Conservation (phyloP, 2,888 invertebrate genomes). For the Ophion slaviceki region DNA sequence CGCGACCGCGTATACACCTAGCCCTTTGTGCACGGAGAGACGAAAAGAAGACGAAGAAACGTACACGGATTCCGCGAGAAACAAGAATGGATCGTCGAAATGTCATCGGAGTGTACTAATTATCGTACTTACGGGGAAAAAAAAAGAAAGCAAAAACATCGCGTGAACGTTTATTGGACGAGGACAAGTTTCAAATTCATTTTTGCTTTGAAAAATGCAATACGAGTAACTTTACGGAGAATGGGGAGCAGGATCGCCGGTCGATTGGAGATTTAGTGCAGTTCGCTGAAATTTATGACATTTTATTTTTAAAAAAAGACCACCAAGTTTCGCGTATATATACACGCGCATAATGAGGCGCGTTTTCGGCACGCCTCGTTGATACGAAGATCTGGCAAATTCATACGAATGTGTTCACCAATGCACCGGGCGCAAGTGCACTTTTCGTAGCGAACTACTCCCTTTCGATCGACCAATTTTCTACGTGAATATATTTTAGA, state of each 20-base stretch:
- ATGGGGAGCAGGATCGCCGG: neutral
- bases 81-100: neutral
- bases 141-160: neutral
- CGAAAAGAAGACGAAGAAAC: no score
- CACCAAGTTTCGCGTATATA: no score
- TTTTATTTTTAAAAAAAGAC: neutral
- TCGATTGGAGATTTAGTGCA: neutral
- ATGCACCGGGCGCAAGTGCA: neutral
- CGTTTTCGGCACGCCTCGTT: neutral
- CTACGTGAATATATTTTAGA: neutral
- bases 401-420: neutral
- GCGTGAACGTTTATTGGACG: neutral
- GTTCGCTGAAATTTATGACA: neutral
- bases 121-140: no score
- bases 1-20: neutral
- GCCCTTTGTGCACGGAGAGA: no score
- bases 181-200: neutral
- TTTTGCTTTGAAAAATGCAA: neutral
- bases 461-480: neutral
- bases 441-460: neutral
- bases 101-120: no score
- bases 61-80: neutral
- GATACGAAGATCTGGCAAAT: neutral
- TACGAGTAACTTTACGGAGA: neutral
- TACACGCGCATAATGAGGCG: no score